These are phyloP conservation scores for Pelecanus crispus DNA, from an alignment of 2,113 vertebrate genomes.

Conservation along the genomic window DNA sequence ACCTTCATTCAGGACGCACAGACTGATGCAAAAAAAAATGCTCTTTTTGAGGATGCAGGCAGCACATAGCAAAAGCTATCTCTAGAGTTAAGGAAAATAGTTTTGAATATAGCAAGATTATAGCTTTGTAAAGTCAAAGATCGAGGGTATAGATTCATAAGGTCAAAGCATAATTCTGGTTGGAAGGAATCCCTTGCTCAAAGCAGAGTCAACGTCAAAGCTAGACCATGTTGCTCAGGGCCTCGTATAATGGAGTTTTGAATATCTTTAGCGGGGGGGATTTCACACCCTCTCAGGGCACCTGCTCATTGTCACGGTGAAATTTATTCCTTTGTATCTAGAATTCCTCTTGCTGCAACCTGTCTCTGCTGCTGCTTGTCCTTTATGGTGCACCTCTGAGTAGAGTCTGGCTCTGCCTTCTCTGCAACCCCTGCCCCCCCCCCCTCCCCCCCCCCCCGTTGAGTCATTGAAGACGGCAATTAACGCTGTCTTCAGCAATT, in stretches of 20 bases:
- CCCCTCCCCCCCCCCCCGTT: too few relatives aligned
- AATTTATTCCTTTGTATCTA: not conserved
- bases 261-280: not conserved
- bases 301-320: not conserved
- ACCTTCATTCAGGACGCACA: not conserved
- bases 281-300: not conserved
- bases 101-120: not conserved
- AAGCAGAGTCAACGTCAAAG: not conserved
- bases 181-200: not conserved
- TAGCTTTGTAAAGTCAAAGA: not conserved
- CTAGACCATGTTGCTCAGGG: not conserved
- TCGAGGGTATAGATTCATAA: accelerated
- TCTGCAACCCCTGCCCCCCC: not conserved
- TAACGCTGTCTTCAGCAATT: not conserved
- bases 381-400: accelerated
- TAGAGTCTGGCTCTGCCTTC: not conserved
- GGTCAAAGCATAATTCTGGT: not conserved
- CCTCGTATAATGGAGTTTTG: not conserved
- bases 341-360: not conserved
- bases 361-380: not conserved
- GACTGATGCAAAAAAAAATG: not conserved
- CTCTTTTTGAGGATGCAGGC: not conserved
- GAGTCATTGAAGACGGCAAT: not conserved
- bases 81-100: not conserved
- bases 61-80: accelerated